Evolutionary conservation across 2,888 invertebrate species (phyloP), one percentile per base, ranked within the genome.

Genomic region (Acleris sparsana): DNA sequence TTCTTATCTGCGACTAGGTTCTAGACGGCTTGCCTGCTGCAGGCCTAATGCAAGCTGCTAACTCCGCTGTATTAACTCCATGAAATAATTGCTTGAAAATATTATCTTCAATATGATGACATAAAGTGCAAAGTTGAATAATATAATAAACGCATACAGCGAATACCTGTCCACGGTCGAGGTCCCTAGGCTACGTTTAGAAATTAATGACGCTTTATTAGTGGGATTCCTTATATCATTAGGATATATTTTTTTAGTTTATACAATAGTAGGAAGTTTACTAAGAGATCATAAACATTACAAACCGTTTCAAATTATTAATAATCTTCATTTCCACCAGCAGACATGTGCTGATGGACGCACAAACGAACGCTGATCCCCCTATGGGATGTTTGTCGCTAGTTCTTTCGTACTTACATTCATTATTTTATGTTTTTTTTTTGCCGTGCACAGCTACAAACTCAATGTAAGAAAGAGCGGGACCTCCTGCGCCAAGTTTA

Each of bases 121-220:
- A 25, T 29, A 33, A 33, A n/a, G 29, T 29, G 16, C n/a, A n/a
- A 53, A 25, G 33, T 25, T n/a, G n/a, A 53, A 17, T 17, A 17
- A 29, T n/a, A 6, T 46, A 44, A 53, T 52, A 20, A 39, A 39
- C 53, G 44, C 9, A 33, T 33, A 52, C 20, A 17, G 44, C 53
- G 52, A 58, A 53, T 53, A 39, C 25, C 62, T 56, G 46, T 62
- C 59, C 62, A 56, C 61, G 56, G 57, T 70, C 44, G 57, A 17
- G 58, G 74, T 79, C 80, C 74, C 69, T 69, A 65, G 78, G 81
- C 79, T 70, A 74, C 74, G 75, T 75, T 76, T 75, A 71, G 78
- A 77, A 82, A 84, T 83, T 82, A 83, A 83, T 85, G 82, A 82
- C 76, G 78, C 75, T 52, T 25, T 65, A 84, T 84, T 82, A 83